Evolutionary conservation across 2,113 vertebrate species (phyloP).

Genomic region (Hystrix brachyura): DNA sequence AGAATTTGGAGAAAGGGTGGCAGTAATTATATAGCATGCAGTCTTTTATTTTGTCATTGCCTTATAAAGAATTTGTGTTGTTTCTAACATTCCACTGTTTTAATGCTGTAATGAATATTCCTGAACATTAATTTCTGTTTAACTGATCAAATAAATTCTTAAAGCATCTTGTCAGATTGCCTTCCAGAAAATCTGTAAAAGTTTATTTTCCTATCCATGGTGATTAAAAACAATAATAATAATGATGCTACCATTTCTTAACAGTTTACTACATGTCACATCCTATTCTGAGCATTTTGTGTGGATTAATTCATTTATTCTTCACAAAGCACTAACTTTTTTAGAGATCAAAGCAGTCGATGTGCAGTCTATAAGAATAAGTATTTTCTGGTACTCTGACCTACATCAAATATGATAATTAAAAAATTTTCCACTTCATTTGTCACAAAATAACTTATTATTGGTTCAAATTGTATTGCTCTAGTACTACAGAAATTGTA

Average conservation of each 20-base stretch:
- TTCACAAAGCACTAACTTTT: background rate
- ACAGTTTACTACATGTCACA: background rate
- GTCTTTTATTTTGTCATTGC: background rate
- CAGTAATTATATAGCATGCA: background rate
- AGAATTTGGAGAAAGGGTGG: background rate
- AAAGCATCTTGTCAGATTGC: background rate
- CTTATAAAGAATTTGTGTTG: background rate
- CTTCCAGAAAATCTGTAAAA: background rate
- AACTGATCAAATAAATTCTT: constrained; percentile 12
- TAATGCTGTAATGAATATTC: background rate
- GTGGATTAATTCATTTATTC: constrained; percentile 45
- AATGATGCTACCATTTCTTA: background rate
- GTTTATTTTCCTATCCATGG: background rate
- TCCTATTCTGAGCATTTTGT: background rate
- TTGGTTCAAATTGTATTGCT: constrained; percentile 31
- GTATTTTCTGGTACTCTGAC: background rate
- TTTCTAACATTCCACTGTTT: background rate
- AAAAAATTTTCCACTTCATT: constrained; percentile 2
- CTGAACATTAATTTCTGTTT: constrained; percentile 39
- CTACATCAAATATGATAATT: constrained; percentile 26
- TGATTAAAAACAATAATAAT: background rate
- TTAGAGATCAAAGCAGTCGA: constrained; percentile 2
- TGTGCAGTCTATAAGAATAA: background rate
- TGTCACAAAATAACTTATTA: constrained; percentile 27
- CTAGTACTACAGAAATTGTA: background rate